A percentile compares a stretch with the other conserved stretches of the same genome.
Evolutionary conservation across 2,888 invertebrate species (phyloP).

Genomic region (Dryocosmus kuriphilus): DNA sequence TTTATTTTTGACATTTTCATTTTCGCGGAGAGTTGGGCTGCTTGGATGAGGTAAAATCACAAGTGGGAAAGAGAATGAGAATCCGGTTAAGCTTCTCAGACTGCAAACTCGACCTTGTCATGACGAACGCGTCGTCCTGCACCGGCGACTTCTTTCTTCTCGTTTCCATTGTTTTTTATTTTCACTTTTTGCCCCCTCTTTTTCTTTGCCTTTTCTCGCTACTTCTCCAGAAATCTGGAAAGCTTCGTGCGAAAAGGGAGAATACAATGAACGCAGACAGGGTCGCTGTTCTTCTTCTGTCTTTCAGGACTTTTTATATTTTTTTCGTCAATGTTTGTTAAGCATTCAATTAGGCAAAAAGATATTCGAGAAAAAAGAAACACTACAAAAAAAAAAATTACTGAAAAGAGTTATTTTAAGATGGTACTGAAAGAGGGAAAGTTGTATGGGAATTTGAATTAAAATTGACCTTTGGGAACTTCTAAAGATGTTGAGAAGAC

Average conservation of each 20-base stretch:
- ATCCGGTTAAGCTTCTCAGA: slow-evolving; percentile 49
- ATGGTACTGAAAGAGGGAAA: slow-evolving; percentile 23
- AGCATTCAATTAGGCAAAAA: neutral
- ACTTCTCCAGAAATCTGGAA: slow-evolving; percentile 17
- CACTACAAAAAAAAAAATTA: neutral
- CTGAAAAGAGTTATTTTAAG: neutral
- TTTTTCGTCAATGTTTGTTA: neutral
- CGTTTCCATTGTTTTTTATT: slow-evolving; percentile 14
- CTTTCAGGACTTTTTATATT: neutral
- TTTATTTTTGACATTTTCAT: slow-evolving; percentile 32
- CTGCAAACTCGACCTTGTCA: slow-evolving; percentile 50
- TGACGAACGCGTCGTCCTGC: slow-evolving; percentile 38
- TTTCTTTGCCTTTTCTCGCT: slow-evolving; percentile 32
- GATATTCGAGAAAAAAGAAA: neutral
- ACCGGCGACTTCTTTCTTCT: slow-evolving; percentile 30
- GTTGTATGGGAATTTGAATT: slow-evolving; percentile 28
- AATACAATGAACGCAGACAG: slow-evolving; percentile 38
- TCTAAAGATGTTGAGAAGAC: slow-evolving; percentile 1
- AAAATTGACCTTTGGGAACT: slow-evolving; percentile 19
- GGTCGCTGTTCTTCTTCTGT: slow-evolving; percentile 27
- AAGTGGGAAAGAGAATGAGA: slow-evolving; percentile 48
- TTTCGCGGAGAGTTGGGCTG: slow-evolving; percentile 4
- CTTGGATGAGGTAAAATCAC: neutral
- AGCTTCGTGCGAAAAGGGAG: slow-evolving; percentile 39
- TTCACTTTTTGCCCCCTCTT: slow-evolving; percentile 20